Base-by-base conservation (phyloP, 2,113 vertebrate species). In the Planiliza haematocheilus region DNA sequence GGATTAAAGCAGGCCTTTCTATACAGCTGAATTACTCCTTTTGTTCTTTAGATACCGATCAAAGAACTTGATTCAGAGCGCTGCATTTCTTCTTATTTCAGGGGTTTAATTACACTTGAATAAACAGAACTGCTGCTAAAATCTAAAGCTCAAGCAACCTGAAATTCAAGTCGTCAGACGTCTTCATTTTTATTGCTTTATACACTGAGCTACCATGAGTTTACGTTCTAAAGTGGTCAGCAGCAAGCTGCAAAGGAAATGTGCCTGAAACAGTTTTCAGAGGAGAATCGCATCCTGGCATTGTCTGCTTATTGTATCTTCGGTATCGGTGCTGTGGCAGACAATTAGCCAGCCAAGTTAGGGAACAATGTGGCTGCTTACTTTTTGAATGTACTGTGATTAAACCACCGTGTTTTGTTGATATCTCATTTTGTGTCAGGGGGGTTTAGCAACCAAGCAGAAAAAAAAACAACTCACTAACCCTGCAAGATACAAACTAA, bases 111-210 rank as follows among this genome's bases (percentile, higher is more conserved):
- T 17, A 9, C 11, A 42, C 45, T 38, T 45, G 57, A 77, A 49
- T 58, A 85, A 50, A 37, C 75, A 43, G 43, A 9, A 64, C 13
- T 80, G 55, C 10, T 74, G 56, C 74, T 77, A 49, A 87, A 81
- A 49, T 55, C 51, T 43, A 50, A 41, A 66, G 37, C 72, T 55
- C 49, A 57, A 70, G 76, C 64, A 85, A 48, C 55, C 37, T 55
- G 66, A 65, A 61, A 72, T 81, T 83, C 57, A 83, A 73, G 46
- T 41, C 58, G 17, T 84, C 42, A 77, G 42, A 59, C 46, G 45
- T 73, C 21, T 30, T 30, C 49, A 38, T 36, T 45, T 57, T 57
- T 49, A 43, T 10, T 37, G 53, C 13, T 51, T 14, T 21, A 39
- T 50, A 17, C 1, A n/a, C 66, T 67, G 53, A 70, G 42, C 53